Evolutionary conservation across 1,140 invertebrate genomes (phyloP).

Genomic region (Phenacoccus solenopsis): DNA sequence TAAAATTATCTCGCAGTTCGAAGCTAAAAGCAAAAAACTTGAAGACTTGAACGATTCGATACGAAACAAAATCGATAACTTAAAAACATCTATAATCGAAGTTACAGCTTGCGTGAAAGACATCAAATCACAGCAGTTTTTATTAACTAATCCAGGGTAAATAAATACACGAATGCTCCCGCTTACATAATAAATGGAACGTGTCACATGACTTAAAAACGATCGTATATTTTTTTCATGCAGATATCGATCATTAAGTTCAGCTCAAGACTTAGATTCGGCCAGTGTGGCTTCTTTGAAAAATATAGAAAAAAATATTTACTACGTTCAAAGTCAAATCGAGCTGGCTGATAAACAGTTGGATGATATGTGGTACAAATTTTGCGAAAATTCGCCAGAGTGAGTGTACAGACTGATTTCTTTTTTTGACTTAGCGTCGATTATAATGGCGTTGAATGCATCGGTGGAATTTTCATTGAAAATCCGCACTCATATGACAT

Average conservation of each 20-base stretch:
- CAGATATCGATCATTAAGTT: slow-evolving; percentile 37
- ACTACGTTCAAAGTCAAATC: slow-evolving; percentile 47
- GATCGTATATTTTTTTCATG: too few species aligned
- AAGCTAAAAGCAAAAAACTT: not conserved
- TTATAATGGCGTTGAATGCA: too few species aligned
- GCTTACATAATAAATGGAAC: too few species aligned
- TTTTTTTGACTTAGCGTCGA: too few species aligned
- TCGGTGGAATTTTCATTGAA: too few species aligned
- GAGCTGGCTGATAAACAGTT: slow-evolving; percentile 41
- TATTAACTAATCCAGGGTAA: not conserved
- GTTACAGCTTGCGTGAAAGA: not conserved
- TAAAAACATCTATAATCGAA: not conserved
- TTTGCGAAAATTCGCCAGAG: slow-evolving; percentile 37
- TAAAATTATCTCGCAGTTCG: not conserved
- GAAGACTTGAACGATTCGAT: not conserved
- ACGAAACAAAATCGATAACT: not conserved
- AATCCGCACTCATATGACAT: too few species aligned
- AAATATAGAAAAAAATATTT: slow-evolving; percentile 42
- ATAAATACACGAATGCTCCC: too few species aligned
- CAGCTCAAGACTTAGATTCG: slow-evolving; percentile 42
- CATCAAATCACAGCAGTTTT: not conserved
- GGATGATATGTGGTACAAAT: slow-evolving; percentile 46
- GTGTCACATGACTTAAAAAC: too few species aligned
- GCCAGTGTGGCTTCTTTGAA: slow-evolving; percentile 40
- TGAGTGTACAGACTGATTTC: too few species aligned